Conservation (phyloP, 2,888 invertebrate genomes). For the Diplazon laetatorius region DNA sequence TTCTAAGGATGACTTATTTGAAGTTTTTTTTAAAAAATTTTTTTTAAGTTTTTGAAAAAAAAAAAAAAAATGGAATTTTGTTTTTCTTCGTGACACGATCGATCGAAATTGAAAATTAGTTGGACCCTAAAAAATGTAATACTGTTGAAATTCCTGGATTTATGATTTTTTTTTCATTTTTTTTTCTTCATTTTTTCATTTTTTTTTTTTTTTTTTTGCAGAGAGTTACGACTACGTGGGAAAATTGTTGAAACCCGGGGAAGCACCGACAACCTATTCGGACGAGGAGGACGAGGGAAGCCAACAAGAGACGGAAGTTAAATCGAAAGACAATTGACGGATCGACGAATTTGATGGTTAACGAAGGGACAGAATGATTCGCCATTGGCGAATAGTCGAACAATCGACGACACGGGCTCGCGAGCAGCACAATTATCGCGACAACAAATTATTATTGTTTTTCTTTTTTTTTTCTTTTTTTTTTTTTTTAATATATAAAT, state of each 20-base stretch:
- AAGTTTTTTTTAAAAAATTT: too few relatives aligned
- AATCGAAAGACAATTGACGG: slow-evolving; percentile 81
- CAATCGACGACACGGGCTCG: not conserved
- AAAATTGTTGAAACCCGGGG: slow-evolving; percentile 94
- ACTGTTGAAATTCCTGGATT: too few relatives aligned
- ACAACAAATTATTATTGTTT: too few relatives aligned
- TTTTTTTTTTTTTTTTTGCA: slow-evolving; percentile 79
- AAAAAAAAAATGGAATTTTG: too few relatives aligned
- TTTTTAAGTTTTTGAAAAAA: too few relatives aligned
- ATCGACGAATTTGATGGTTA: slow-evolving; percentile 53
- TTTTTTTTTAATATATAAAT: too few relatives aligned
- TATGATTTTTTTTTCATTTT: not conserved
- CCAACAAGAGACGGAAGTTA: slow-evolving; percentile 82
- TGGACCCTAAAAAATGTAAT: too few relatives aligned
- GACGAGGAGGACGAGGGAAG: slow-evolving; percentile 90
- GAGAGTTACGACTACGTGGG: slow-evolving; percentile 98
- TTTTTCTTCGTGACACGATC: too few relatives aligned
- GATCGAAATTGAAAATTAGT: too few relatives aligned
- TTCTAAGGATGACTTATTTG: too few relatives aligned
- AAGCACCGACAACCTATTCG: slow-evolving; percentile 94
- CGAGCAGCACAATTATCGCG: slow-evolving; percentile 75
- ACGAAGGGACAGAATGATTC: slow-evolving; percentile 63
- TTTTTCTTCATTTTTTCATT: not conserved
- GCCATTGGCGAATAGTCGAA: slow-evolving; percentile 1
- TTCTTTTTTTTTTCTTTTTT: too few relatives aligned